phyloP scores from a whole-genome alignment of 2,888 invertebrate species.

The Leucozona laternaria region DNA sequence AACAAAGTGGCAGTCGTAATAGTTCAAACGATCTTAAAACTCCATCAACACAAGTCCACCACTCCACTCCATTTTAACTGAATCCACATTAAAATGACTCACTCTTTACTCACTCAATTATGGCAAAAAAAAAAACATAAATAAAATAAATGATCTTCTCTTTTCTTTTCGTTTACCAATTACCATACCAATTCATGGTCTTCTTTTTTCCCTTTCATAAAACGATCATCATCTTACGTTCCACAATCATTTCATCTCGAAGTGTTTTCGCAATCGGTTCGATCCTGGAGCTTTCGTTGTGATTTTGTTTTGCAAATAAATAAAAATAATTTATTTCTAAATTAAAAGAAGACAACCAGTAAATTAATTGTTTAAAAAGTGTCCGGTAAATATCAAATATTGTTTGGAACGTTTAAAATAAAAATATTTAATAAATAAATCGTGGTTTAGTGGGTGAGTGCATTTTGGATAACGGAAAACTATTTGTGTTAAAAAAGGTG shows the following conservation, averaged over 20 bases:
- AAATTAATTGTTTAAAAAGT: conserved; percentile 2
- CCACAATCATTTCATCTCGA: conserved; percentile 65
- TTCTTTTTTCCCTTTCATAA: conserved; percentile 45
- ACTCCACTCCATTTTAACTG: background rate
- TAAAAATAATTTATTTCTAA: background rate
- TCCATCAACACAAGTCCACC: too few species aligned
- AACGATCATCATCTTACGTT: conserved; percentile 47
- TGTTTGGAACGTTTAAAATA: background rate
- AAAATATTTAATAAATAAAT: background rate
- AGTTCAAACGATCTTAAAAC: too few species aligned
- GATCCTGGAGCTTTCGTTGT: background rate
- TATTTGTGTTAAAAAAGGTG: background rate
- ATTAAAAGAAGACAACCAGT: background rate
- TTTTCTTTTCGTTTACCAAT: background rate
- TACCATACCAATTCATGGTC: background rate
- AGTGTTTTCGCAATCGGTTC: conserved; percentile 44
- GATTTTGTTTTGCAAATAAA: background rate
- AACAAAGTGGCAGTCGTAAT: too few species aligned
- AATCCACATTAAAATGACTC: background rate
- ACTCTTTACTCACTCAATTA: background rate
- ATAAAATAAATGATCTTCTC: conserved; percentile 9
- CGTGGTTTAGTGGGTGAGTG: background rate
- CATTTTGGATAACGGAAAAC: conserved; percentile 4
- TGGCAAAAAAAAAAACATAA: background rate
- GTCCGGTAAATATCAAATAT: conserved; percentile 8